A percentile compares a stretch with the other conserved stretches of the same genome.
phyloP scores from a whole-genome alignment of 2,888 invertebrate species.

The Dryobota labecula region DNA sequence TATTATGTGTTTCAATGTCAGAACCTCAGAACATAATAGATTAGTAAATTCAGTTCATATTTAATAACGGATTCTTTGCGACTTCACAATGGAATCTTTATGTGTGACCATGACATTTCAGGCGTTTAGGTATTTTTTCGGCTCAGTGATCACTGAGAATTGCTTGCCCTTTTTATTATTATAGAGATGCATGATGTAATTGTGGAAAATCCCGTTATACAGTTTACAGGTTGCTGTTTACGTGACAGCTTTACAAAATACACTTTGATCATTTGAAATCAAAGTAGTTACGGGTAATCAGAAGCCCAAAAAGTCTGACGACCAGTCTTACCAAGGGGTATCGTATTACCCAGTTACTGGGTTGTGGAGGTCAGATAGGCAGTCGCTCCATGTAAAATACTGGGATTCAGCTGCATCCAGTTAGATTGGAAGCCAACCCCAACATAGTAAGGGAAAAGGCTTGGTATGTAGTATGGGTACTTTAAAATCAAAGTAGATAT shows the following conservation, averaged over 20 bases:
- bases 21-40: slow-evolving; percentile 68
- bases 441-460: background rate
- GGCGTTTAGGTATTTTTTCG: slow-evolving; percentile 71
- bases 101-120: slow-evolving; percentile 80
- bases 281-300: background rate
- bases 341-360: too few relatives aligned
- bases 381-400: too few relatives aligned
- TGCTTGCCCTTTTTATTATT: slow-evolving; percentile 78
- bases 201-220: background rate
- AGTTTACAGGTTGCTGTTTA: slow-evolving; percentile 1
- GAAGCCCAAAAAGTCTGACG: too few relatives aligned
- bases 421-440: too few relatives aligned
- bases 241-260: background rate
- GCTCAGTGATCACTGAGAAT: slow-evolving; percentile 72
- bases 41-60: slow-evolving; percentile 68
- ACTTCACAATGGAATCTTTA: slow-evolving; percentile 71
- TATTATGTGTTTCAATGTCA: slow-evolving; percentile 75
- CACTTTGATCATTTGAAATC: background rate
- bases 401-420: background rate
- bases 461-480: too few relatives aligned
- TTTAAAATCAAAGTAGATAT: background rate
- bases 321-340: too few relatives aligned
- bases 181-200: slow-evolving; percentile 41
- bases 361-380: too few relatives aligned
- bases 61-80: slow-evolving; percentile 71